phyloP scores from a whole-genome alignment of 2,113 vertebrate genomes.

The Lepidothrix coronata region DNA sequence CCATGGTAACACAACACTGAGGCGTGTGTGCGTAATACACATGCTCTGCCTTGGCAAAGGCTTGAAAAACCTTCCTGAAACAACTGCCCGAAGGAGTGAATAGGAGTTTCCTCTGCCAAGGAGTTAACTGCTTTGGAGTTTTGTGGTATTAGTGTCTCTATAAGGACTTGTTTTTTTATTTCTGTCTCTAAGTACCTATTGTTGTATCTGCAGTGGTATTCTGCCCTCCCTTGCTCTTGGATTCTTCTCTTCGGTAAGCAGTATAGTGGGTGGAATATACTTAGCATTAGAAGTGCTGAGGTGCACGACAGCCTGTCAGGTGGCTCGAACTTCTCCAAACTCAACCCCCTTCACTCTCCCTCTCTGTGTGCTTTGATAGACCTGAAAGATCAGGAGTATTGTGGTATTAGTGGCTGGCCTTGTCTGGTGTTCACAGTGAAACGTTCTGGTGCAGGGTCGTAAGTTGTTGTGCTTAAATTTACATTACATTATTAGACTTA shows the following conservation, averaged over 20 bases:
- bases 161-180: not conserved
- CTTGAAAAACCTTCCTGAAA: not conserved
- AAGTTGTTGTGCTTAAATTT: not conserved
- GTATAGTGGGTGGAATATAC: not conserved
- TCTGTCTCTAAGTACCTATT: not conserved
- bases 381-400: not conserved
- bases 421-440: not conserved
- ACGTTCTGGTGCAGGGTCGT: not conserved
- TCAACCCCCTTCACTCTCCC: not conserved
- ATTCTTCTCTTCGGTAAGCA: slow-evolving; percentile 23
- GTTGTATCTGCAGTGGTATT: not conserved
- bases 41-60: slow-evolving; percentile 13
- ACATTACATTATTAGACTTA: not conserved
- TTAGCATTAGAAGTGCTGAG: not conserved
- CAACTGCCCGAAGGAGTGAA: not conserved
- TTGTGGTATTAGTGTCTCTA: not conserved
- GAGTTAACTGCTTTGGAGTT: not conserved
- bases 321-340: not conserved
- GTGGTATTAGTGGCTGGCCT: not conserved
- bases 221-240: not conserved
- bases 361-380: not conserved
- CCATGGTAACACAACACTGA: slow-evolving; percentile 48
- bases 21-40: not conserved
- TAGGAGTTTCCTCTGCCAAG: slow-evolving; percentile 7
- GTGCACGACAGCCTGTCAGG: not conserved